A percentile compares a stretch with the other conserved stretches of the same genome.
Conservation (phyloP, 1,140 invertebrate species). For the Drosophila yakuba region DNA sequence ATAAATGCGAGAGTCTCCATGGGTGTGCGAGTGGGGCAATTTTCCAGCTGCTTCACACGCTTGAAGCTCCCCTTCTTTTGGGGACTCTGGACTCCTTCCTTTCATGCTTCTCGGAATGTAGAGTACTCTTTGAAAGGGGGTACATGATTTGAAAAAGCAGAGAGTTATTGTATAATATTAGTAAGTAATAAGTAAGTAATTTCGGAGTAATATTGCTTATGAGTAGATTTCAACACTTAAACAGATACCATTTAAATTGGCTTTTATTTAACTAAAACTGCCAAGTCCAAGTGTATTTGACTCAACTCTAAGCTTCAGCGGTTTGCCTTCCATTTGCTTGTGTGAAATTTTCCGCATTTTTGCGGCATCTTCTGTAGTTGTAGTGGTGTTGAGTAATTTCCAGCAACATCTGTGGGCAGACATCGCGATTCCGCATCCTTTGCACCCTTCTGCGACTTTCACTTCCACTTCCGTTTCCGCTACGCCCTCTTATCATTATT, state of each 20-base stretch:
- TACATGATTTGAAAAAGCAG: not conserved
- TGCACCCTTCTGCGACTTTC: conserved; percentile 4
- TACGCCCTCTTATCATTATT: conserved; percentile 66
- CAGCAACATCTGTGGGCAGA: conserved; percentile 44
- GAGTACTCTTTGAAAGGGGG: not conserved
- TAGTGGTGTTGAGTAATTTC: conserved; percentile 29
- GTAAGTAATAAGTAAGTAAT: no score
- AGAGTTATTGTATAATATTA: not conserved
- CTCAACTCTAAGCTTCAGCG: no score
- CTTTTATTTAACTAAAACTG: no score
- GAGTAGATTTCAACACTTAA: no score
- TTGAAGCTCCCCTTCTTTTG: conserved; percentile 23
- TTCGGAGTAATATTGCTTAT: no score
- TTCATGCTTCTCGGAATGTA: not conserved
- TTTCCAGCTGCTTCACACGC: conserved; percentile 69
- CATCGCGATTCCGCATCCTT: conserved; percentile 11
- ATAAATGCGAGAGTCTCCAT: conserved; percentile 42
- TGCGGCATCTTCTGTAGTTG: not conserved
- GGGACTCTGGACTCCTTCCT: not conserved
- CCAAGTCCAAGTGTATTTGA: conserved; percentile 4
- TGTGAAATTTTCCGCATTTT: not conserved
- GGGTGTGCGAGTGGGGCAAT: conserved; percentile 56
- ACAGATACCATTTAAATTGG: no score
- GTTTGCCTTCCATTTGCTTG: conserved; percentile 3
- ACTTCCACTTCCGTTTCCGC: not conserved